A percentile compares a stretch with the other conserved stretches of the same genome.
Conservation (phyloP, 2,888 invertebrate genomes). For the Pimpla rufipes region DNA sequence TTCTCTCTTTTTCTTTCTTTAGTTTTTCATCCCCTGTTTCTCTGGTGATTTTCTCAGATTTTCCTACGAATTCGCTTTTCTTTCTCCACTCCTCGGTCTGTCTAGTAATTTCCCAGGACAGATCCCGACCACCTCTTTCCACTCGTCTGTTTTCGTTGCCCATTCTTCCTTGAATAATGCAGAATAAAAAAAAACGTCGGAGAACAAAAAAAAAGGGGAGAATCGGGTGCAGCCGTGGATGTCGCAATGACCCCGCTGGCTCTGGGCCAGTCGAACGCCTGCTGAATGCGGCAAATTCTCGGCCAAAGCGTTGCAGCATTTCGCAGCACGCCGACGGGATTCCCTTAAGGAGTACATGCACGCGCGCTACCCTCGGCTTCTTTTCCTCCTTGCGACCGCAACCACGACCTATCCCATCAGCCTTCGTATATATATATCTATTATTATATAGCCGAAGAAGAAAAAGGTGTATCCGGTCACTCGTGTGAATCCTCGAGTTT, state of each 20-base stretch:
- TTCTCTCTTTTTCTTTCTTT: too few species aligned
- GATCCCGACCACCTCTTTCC: too few species aligned
- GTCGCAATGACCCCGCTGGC: slow-evolving; percentile 59
- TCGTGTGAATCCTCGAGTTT: not conserved
- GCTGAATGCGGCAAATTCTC: slow-evolving; percentile 59
- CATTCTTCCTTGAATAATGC: not conserved
- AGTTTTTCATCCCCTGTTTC: not conserved
- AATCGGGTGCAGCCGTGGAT: slow-evolving; percentile 16
- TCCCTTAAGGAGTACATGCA: slow-evolving; percentile 36
- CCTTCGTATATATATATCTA: not conserved
- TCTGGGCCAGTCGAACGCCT: slow-evolving; percentile 52
- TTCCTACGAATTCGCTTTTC: too few species aligned
- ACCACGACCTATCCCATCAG: slow-evolving; percentile 11
- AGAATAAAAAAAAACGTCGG: slow-evolving; percentile 12
- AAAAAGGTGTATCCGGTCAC: not conserved
- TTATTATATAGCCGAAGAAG: not conserved
- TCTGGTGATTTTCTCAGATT: too few species aligned
- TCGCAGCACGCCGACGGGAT: slow-evolving; percentile 27
- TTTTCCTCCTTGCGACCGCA: slow-evolving; percentile 36
- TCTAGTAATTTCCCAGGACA: too few species aligned
- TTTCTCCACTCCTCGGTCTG: not conserved
- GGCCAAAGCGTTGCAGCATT: slow-evolving; percentile 27
- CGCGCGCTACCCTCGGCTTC: slow-evolving; percentile 2
- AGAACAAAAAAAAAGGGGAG: slow-evolving; percentile 14
- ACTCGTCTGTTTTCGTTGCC: too few species aligned